Conservation (phyloP, 1,140 invertebrate species). For the Aphidius gifuensis region DNA sequence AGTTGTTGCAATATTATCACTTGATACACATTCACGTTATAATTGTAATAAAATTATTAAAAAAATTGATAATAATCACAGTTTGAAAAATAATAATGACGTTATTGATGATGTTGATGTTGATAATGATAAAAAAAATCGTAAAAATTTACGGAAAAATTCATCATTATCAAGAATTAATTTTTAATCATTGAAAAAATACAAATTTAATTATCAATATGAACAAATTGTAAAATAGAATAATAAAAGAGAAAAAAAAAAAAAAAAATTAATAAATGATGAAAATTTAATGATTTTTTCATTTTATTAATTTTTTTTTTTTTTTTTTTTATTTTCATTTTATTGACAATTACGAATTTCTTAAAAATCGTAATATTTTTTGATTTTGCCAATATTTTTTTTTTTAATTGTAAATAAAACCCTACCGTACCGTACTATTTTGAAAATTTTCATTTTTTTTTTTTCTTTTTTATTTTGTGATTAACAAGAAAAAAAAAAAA, state of each 20-base stretch:
- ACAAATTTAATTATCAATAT: too few relatives aligned
- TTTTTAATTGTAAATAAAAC: slow-evolving; percentile 24
- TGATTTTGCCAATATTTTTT: slow-evolving; percentile 17
- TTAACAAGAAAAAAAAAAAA: background rate
- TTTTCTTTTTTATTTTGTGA: background rate
- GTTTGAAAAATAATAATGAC: background rate
- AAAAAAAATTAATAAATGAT: too few relatives aligned
- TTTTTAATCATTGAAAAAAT: too few relatives aligned
- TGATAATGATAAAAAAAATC: slow-evolving; percentile 27
- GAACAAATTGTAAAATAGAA: too few relatives aligned
- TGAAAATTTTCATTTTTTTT: slow-evolving; percentile 24
- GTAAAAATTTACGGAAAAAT: slow-evolving; percentile 28
- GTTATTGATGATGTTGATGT: background rate
- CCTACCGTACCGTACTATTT: slow-evolving; percentile 15
- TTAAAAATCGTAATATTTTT: slow-evolving; percentile 16
- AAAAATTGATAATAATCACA: slow-evolving; percentile 8
- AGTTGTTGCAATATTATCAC: slow-evolving; percentile 46
- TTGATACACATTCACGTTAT: slow-evolving; percentile 38
- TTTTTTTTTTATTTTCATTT: background rate
- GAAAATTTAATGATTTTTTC: slow-evolving; percentile 17
- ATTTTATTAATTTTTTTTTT: slow-evolving; percentile 1
- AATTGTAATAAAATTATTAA: slow-evolving; percentile 14
- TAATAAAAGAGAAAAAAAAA: background rate
- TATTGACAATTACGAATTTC: background rate
- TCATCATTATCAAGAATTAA: background rate